phyloP scores from a whole-genome alignment of 2,113 vertebrate genomes.

The Dascyllus trimaculatus region DNA sequence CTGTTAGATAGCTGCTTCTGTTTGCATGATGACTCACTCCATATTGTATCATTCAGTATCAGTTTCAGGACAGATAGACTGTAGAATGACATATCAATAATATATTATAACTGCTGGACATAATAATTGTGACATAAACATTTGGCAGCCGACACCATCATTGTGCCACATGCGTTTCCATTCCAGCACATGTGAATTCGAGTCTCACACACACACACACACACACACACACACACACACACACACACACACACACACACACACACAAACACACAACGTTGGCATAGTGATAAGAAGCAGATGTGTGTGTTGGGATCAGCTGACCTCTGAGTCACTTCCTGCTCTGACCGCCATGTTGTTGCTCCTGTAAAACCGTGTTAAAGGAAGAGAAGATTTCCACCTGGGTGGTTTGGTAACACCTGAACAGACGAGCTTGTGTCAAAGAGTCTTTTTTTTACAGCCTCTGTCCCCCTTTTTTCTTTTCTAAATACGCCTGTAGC shows the following conservation, averaged over 20 bases:
- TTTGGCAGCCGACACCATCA: too few species aligned
- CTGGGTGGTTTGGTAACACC: constrained; percentile 69
- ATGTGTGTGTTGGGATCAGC: constrained; percentile 50
- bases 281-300: constrained; percentile 60
- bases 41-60: too few species aligned
- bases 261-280: constrained; percentile 2
- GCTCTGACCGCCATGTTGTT: constrained; percentile 55
- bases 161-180: too few species aligned
- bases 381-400: constrained; percentile 51
- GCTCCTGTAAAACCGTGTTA: constrained; percentile 53
- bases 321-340: constrained; percentile 66
- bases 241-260: constrained; percentile 13
- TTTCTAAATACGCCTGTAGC: not conserved
- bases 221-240: constrained; percentile 10
- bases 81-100: too few species aligned
- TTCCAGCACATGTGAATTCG: too few species aligned
- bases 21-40: too few species aligned
- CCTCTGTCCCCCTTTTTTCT: not conserved
- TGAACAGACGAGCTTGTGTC: constrained; percentile 20
- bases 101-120: too few species aligned
- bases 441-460: constrained; percentile 21
- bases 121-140: too few species aligned
- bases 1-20: too few species aligned
- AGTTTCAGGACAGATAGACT: too few species aligned
- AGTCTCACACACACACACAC: not conserved